Evolutionary conservation across 2,113 vertebrate species (phyloP).

Genomic region (Callipepla squamata): DNA sequence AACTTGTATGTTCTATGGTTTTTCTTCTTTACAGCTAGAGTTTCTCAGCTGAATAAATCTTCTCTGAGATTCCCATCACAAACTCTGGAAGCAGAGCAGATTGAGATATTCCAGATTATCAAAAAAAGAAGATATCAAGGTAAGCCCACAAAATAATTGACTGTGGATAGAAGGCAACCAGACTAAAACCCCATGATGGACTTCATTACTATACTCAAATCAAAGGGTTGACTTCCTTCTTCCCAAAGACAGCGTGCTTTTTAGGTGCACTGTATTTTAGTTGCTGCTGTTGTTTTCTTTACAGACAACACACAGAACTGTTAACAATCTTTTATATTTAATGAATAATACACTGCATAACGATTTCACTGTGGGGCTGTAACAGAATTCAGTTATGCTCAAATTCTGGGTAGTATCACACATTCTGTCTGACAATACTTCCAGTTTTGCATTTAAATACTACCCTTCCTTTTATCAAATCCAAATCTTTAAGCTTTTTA

Average conservation of each 20-base stretch:
- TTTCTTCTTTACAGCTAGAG: neutral
- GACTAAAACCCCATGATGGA: neutral
- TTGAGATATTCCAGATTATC: neutral
- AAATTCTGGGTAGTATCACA: neutral
- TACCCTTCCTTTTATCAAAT: neutral
- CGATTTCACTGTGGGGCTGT: neutral
- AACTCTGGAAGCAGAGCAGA: neutral
- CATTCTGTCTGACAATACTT: neutral
- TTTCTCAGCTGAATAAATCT: constrained; percentile 21
- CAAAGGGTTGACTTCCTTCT: neutral
- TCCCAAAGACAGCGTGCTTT: neutral
- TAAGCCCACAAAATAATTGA: constrained; percentile 24
- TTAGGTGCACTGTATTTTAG: neutral
- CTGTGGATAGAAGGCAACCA: neutral
- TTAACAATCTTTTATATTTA: neutral
- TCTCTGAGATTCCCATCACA: neutral
- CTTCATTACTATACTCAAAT: neutral
- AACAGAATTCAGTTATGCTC: neutral
- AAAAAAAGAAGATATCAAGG: neutral
- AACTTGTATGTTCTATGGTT: neutral
- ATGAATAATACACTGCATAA: neutral
- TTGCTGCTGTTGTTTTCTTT: neutral
- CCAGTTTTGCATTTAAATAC: neutral
- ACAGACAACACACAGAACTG: neutral
- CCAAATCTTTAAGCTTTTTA: neutral